Conservation (phyloP, 2,797 vertebrate species). For the Sebastes cheni region DNA sequence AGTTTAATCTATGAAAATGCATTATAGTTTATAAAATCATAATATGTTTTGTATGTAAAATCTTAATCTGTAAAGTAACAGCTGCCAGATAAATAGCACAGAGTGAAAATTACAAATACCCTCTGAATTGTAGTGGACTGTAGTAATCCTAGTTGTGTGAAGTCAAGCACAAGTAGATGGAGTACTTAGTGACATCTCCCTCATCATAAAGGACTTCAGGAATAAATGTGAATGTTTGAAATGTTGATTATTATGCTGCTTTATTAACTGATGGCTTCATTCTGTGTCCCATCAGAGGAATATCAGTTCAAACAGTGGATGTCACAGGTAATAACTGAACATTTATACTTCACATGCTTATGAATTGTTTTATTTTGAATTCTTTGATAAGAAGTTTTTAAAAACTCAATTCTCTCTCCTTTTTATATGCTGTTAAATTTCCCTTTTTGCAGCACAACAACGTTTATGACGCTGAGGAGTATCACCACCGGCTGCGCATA, state of each 20-base stretch:
- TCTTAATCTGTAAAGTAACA: neutral
- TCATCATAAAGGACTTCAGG: neutral
- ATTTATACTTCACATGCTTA: neutral
- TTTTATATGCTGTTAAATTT: neutral
- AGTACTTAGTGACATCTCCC: no score
- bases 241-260: neutral
- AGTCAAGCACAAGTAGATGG: rapidly evolving
- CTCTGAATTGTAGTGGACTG: neutral
- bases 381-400: neutral
- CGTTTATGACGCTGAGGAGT: constrained; percentile 45
- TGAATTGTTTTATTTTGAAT: neutral
- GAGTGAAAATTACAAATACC: neutral
- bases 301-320: constrained; percentile 64
- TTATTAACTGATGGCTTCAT: neutral
- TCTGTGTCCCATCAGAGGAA: constrained; percentile 58
- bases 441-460: constrained; percentile 49
- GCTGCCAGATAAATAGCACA: neutral
- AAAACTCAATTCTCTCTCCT: rapidly evolving
- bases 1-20: neutral
- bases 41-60: neutral
- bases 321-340: constrained; percentile 44
- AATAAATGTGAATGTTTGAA: neutral
- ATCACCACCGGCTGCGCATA: constrained; percentile 49
- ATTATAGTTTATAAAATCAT: neutral
- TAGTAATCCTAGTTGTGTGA: neutral